A percentile compares a stretch with the other conserved stretches of the same genome.
These are phyloP conservation scores for Myoxocephalus aenaeus DNA, from an alignment of 2,797 vertebrate genomes.

Conservation along the genomic window DNA sequence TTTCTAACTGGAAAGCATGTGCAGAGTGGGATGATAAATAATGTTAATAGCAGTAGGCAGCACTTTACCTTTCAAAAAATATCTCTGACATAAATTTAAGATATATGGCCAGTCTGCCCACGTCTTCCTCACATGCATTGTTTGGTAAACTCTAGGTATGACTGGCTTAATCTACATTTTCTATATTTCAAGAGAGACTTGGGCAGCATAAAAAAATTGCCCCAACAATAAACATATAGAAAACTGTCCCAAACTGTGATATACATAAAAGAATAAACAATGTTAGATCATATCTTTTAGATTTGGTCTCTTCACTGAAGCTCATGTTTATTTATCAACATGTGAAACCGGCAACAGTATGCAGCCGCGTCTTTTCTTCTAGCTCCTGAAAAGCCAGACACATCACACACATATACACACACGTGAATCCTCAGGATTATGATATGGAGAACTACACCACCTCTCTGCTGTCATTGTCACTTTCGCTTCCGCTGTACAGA, in stretches of 20 bases:
- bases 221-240: neutral
- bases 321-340: constrained; percentile 6
- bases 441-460: constrained; percentile 7
- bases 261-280: neutral
- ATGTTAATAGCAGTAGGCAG: constrained; percentile 35
- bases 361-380: neutral
- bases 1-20: constrained; percentile 6
- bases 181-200: neutral
- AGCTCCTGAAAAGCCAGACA: constrained; percentile 6
- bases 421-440: constrained; percentile 3
- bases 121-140: neutral
- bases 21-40: constrained; percentile 11
- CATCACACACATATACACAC: neutral
- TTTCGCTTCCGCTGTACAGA: constrained; percentile 6
- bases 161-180: neutral
- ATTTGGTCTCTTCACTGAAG: neutral
- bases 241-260: neutral
- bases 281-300: neutral
- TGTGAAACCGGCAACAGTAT: neutral
- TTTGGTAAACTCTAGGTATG: neutral
- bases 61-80: constrained; percentile 18
- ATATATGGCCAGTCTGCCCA: neutral
- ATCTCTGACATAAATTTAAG: constrained; percentile 37
- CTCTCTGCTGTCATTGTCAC: constrained; percentile 34
- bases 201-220: neutral